Evolutionary conservation across 1,140 invertebrate species (phyloP), one percentile per base, ranked within the genome.

Genomic region (Caenorhabditis latens): DNA sequence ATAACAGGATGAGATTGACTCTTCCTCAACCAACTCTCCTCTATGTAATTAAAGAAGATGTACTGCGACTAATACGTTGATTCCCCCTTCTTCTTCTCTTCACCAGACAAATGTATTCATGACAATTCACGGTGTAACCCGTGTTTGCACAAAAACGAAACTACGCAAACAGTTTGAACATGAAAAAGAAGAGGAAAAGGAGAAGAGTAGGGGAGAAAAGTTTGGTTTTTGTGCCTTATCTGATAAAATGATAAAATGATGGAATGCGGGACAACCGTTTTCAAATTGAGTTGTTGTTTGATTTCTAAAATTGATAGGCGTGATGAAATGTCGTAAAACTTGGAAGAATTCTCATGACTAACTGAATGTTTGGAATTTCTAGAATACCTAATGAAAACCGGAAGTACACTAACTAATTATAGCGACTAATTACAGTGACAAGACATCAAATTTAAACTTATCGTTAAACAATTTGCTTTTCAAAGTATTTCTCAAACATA

Each of bases 61-160:
- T 50, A 79, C 71, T 6, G 8, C 40, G n/a, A 71, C 65, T 79
- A 79, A 79, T 79, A 46, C 71, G 71, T 79, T 79, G 71, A 79
- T 79, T 53, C 71, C 71, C 42, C 19, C 7, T n/a, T n/a, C 67
- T 46, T 40, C 32, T 65, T 9, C 7, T 40, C 61, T 71, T 24
- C 42, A 19, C 24, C 65, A n/a, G 50, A 32, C 5, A n/a, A 46
- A 71, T 79, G 71, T 79, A 79, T 79, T 79, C 71, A 79, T 79
- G 71, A 79, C 71, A 79, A 50, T 79, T 79, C 71, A 79, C 71
- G 46, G 71, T 8, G 71, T 79, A 50, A 75, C 67, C 24, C 11
- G 43, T 79, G 71, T 79, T 79, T 79, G 71, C 46, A 79, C 42
- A 79, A 79, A 67, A 79, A 79, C 46, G 71, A 79, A 79, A 79